These are phyloP conservation scores for Halcyon badia DNA, from an alignment of 2,797 vertebrate species.

Conservation along the genomic window DNA sequence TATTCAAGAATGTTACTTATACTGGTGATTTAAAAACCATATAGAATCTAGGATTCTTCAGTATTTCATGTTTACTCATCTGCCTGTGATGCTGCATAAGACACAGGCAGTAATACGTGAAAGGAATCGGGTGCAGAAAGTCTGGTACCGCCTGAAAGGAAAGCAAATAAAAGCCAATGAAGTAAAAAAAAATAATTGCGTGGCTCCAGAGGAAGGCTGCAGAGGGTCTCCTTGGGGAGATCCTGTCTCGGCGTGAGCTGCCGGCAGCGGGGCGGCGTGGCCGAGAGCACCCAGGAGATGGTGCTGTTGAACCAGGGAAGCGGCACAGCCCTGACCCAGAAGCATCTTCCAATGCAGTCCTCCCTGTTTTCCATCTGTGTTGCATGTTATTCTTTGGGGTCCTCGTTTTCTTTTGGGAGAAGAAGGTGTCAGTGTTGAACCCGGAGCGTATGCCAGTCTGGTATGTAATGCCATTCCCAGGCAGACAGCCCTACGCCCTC, in stretches of 20 bases:
- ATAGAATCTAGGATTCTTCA: not conserved
- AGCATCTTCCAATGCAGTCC: slow-evolving; percentile 39
- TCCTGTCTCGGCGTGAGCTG: not conserved
- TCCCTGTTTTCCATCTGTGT: slow-evolving; percentile 41
- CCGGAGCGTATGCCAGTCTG: not conserved
- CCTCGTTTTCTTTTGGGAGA: not conserved
- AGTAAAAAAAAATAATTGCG: accelerated
- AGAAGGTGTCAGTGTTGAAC: not conserved
- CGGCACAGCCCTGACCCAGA: slow-evolving; percentile 23
- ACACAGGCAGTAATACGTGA: not conserved
- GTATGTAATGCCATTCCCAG: not conserved
- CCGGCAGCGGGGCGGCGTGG: not conserved
- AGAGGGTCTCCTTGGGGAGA: not conserved
- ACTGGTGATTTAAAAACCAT: not conserved
- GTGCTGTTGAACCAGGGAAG: slow-evolving; percentile 52
- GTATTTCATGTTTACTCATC: not conserved
- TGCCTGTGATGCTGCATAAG: not conserved
- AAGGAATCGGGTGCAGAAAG: not conserved
- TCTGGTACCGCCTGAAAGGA: not conserved
- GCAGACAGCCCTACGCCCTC: not conserved
- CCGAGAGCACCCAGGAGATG: slow-evolving; percentile 62
- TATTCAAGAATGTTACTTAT: not conserved
- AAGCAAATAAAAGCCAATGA: not conserved
- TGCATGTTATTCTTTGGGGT: slow-evolving; percentile 10
- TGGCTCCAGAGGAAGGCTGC: not conserved